A percentile compares a stretch with the other conserved stretches of the same genome.
Conservation (phyloP, 2,888 invertebrate species). For the Synergus japonicus region DNA sequence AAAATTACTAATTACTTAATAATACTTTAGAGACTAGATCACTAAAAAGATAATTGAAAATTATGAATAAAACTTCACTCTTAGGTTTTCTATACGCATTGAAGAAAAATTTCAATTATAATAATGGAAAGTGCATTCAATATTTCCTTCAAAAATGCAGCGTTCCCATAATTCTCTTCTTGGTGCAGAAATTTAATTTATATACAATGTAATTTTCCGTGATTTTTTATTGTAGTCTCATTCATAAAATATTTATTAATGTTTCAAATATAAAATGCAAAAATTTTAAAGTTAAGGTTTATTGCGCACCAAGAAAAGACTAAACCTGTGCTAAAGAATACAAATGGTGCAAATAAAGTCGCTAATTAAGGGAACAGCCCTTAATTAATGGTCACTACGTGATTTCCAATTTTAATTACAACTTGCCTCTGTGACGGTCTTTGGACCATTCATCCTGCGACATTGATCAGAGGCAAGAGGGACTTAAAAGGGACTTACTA, state of each 20-base stretch:
- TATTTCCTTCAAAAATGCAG: background rate
- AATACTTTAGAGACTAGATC: background rate
- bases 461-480: background rate
- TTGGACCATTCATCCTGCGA: constrained; percentile 2
- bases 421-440: background rate
- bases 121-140: background rate
- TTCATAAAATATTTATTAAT: background rate
- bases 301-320: background rate
- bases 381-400: background rate
- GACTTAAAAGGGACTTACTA: background rate
- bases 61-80: background rate
- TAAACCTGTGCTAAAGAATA: background rate
- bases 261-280: background rate
- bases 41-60: background rate
- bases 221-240: background rate
- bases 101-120: background rate
- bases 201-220: background rate
- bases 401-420: background rate
- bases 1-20: background rate
- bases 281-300: background rate
- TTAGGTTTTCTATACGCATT: background rate
- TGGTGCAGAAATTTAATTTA: background rate
- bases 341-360: background rate
- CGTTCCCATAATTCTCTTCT: background rate
- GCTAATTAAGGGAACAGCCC: background rate